Percentiles rank a stretch among this genome's conserved stretches.
phyloP scores from a whole-genome alignment of 2,113 vertebrate genomes.

The Tachuris rubrigastra region DNA sequence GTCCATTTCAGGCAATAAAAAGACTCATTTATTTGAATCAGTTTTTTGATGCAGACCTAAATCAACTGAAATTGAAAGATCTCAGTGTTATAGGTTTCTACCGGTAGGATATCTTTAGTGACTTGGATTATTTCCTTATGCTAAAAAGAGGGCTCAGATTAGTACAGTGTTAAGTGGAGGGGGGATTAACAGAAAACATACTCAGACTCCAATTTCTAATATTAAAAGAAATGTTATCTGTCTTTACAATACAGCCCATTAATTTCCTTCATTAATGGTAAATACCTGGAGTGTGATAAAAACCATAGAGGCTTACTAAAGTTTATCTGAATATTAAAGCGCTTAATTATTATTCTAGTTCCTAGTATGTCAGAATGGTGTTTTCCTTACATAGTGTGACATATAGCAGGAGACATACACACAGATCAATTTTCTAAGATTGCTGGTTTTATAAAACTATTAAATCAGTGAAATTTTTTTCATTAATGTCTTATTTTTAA shows the following conservation, averaged over 20 bases:
- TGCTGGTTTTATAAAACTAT: background rate
- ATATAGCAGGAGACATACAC: background rate
- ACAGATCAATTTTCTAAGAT: background rate
- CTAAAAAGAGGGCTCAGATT: background rate
- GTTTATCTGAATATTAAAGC: background rate
- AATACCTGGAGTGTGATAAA: background rate
- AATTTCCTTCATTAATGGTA: background rate
- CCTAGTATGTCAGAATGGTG: background rate
- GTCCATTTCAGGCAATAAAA: background rate
- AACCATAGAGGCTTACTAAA: background rate
- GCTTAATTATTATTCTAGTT: background rate
- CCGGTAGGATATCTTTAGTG: background rate
- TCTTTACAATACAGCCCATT: background rate
- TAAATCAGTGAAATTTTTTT: background rate
- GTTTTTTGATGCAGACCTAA: background rate
- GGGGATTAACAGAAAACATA: background rate
- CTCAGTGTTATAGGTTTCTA: background rate
- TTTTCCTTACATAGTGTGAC: background rate
- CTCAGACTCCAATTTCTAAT: background rate
- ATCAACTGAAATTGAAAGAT: background rate
- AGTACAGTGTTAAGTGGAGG: background rate
- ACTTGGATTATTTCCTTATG: background rate
- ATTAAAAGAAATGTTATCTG: background rate
- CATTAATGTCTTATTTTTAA: background rate
- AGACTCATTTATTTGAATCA: background rate